phyloP scores from a whole-genome alignment of 2,888 invertebrate species.

The Cabera pusaria region DNA sequence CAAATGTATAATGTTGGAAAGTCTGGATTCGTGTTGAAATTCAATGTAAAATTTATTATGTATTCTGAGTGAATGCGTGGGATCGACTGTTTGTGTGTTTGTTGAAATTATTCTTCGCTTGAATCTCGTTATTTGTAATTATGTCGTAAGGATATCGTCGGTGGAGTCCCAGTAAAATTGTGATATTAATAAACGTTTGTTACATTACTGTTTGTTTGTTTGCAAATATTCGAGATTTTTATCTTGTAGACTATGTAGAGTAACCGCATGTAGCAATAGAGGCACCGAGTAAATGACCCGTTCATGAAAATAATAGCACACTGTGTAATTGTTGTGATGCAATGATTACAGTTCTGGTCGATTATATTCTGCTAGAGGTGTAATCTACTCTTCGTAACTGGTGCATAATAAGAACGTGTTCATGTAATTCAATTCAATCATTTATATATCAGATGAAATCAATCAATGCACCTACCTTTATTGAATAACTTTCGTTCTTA shows the following conservation, averaged over 20 bases:
- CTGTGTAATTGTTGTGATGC: conserved; percentile 36
- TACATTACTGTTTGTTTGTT: conserved; percentile 31
- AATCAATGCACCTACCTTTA: conserved; percentile 4
- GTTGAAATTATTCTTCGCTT: conserved; percentile 46
- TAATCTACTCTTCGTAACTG: conserved; percentile 34
- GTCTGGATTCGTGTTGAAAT: conserved; percentile 23
- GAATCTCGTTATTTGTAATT: conserved; percentile 50
- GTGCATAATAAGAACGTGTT: conserved; percentile 25
- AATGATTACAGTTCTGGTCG: conserved; percentile 37
- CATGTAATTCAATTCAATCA: conserved; percentile 29
- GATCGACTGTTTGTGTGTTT: conserved; percentile 44
- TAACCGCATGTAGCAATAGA: conserved; percentile 11
- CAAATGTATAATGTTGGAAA: conserved; percentile 30
- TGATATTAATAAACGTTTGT: conserved; percentile 80
- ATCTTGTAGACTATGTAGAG: conserved; percentile 2
- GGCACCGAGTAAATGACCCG: conserved; percentile 21
- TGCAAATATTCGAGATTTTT: conserved; percentile 9
- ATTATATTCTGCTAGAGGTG: conserved; percentile 33
- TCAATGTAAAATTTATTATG: conserved; percentile 38
- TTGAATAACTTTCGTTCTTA: not conserved
- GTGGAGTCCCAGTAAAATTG: conserved; percentile 73
- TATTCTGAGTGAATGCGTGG: conserved; percentile 38
- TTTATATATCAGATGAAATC: conserved; percentile 18
- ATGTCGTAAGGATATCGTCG: conserved; percentile 37
- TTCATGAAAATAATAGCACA: conserved; percentile 20